Conservation (phyloP, 2,888 invertebrate genomes). For the Nysson spinosus region DNA sequence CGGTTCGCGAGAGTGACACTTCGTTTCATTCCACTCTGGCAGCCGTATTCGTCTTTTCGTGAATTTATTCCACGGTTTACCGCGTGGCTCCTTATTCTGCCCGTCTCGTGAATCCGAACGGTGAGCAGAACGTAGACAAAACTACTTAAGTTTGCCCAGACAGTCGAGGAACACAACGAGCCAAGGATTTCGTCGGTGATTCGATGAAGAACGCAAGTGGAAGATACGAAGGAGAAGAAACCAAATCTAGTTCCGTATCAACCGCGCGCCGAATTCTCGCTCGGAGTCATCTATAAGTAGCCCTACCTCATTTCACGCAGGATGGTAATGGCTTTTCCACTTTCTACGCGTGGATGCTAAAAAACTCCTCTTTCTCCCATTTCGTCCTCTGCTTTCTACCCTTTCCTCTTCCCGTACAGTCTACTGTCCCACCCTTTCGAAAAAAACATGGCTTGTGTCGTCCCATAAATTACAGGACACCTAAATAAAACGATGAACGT, state of each 20-base stretch:
- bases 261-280: constrained; percentile 29
- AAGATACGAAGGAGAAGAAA: background rate
- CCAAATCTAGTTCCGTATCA: constrained; percentile 40
- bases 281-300: constrained; percentile 44
- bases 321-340: constrained; percentile 45
- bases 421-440: no score
- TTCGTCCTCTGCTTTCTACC: no score
- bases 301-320: constrained; percentile 47
- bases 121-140: constrained; percentile 56
- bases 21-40: constrained; percentile 51
- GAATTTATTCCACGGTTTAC: constrained; percentile 52
- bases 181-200: background rate
- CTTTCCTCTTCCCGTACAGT: no score
- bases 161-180: constrained; percentile 2
- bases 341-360: constrained; percentile 43
- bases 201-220: background rate
- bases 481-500: no score
- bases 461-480: no score
- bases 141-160: constrained; percentile 50
- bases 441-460: no score
- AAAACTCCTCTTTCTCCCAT: constrained; percentile 20
- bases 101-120: constrained; percentile 1
- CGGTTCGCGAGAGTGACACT: constrained; percentile 49
- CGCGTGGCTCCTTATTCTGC: constrained; percentile 9
- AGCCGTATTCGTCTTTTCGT: constrained; percentile 54